Base-by-base conservation (phyloP, 2,888 invertebrate species). In the Plebejus argus region DNA sequence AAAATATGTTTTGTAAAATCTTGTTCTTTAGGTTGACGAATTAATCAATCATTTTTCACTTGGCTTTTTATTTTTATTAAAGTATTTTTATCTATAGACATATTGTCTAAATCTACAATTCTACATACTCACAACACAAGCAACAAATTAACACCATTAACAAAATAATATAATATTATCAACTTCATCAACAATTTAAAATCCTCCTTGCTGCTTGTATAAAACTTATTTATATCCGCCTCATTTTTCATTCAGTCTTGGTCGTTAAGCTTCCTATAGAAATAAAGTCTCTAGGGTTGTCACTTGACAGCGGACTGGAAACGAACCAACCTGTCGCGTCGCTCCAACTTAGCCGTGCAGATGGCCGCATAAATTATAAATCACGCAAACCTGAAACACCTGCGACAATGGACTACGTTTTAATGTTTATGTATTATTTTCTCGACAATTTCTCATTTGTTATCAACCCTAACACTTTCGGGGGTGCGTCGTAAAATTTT, bases 361-460 rank as follows among this genome's bases (percentile, higher is more conserved):
- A 81, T 79, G 81, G 82, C 81, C 81, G 86, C 85, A 88, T 91
- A 88, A 90, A 91, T 90, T 88, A 90, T 91, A 88, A 90, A 90
- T 89, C 88, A 87, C 82, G 85, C 82, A 86, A 86, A 86, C 87
- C 84, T 76, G 81, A 79, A 85, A 82, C 90, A 90, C 90, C 91
- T 91, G 91, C 82, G 89, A 84, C 86, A 77, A 81, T 77, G 86
- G 88, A 86, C 88, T 83, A 79, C 78, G 39, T 58, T 66, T 66
- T 76, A 72, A 56, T 79, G 66, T 75, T 23, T 58, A 56, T 56
- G 28, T 72, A 70, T 58, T 70, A 49, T 45, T 39, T 45, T 76
- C 66, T 12, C 23, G 76, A 39, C 45, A 23, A 45, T 76, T 66
- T 66, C 53, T 74, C 74, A 66, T 76, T 45, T 18, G 23, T 61